Evolutionary conservation across 2,113 vertebrate species (phyloP), one percentile per base, ranked within the genome.

Genomic region (Limnothrissa miodon): DNA sequence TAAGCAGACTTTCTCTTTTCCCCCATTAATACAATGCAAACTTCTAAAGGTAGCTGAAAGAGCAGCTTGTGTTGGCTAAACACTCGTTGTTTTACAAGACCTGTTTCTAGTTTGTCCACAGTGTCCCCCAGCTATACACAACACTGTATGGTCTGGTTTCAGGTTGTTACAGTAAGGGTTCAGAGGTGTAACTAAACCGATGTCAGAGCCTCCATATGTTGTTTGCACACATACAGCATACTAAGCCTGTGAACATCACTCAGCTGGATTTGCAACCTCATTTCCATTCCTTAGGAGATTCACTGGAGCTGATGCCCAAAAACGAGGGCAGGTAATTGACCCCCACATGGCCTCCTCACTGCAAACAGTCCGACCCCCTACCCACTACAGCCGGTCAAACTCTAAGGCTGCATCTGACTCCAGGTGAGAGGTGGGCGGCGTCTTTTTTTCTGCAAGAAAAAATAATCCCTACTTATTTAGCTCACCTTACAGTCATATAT

Each of bases 381-480:
- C 48, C 25, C 87, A 84, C 21, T 83, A 83, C 82, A 17, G 80
- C 74, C 90, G 78, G 82, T 85, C 89, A n/a, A 53, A 74, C n/a
- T 90, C 87, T 8, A 87, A 87, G 48, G 87, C 81, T 44, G 51
- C 82, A 25, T 48, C 82, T 45, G 90, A 90, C 81, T 86, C 80
- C 70, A 89, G 91, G 89, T 93, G 33, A 74, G 66, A 15, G 29
- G 33, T 15, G 11, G 29, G 33, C 10, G 11, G 10, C 66, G 36
- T 29, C 25, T 62, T 6, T 25, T 21, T 48, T 48, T 11, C 6
- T 48, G 46, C 10, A 48, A 15, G 15, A 48, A 15, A 45, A 2
- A 48, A 10, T 15, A 5, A 13, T 48, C 46, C 46, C 17, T 48
- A 48, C 46, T 66, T 66, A 25, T 66, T 36, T 70, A 13, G 62